phyloP scores from a whole-genome alignment of 2,113 vertebrate genomes.

The Chlorocebus sabaeus region DNA sequence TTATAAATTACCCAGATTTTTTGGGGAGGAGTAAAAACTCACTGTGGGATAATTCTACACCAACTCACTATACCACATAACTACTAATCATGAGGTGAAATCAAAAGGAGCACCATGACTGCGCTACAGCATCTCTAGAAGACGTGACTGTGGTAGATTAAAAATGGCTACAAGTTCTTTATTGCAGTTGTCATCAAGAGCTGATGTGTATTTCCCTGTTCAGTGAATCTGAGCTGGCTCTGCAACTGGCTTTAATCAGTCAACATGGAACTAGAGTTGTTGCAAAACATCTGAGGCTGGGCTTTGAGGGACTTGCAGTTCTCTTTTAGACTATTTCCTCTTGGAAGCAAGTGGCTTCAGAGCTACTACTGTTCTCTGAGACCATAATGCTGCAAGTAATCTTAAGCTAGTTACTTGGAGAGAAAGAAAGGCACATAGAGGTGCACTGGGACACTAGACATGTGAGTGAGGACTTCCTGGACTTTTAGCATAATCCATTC shows the following conservation, averaged over 20 bases:
- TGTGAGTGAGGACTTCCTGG: background rate
- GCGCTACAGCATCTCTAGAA: background rate
- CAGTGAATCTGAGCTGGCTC: background rate
- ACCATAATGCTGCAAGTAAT: background rate
- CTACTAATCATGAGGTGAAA: background rate
- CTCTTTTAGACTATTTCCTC: background rate
- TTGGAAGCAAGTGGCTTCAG: background rate
- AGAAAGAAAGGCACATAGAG: too few species aligned
- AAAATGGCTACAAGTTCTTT: background rate
- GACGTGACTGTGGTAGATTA: background rate
- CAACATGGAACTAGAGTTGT: background rate
- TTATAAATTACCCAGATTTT: background rate
- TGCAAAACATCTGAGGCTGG: background rate
- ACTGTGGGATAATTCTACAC: background rate
- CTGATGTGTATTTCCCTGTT: background rate
- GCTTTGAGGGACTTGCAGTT: background rate
- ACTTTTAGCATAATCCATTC: background rate
- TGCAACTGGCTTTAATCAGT: background rate
- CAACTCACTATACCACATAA: background rate
- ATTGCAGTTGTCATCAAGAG: background rate
- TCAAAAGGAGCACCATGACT: background rate
- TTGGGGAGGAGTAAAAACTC: background rate
- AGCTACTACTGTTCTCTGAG: background rate
- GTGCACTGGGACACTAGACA: background rate
- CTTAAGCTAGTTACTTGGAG: background rate